Evolutionary conservation across 2,797 vertebrate species (phyloP), one percentile per base, ranked within the genome.

Genomic region (Leptatherina wallacei): DNA sequence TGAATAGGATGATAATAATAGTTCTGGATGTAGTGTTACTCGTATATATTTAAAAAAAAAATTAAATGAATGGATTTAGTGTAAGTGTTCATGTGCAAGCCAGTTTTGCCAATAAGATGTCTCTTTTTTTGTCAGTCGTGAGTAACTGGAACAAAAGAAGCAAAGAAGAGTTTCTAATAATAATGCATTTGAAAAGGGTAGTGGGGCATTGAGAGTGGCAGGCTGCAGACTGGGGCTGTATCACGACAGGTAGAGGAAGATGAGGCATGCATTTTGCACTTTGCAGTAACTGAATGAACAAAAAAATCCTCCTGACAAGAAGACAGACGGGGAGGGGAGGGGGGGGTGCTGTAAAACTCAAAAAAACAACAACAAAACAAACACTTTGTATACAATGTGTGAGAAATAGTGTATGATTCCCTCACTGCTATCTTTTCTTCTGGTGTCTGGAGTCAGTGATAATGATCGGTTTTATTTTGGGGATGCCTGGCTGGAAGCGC

Each of bases 391-490:
- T 78, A 83, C 76, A 77, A 27, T 64, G 71, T 75, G 49, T 49
- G 66, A 77, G 61, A 36, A 78, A 65, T 9, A 73, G 36, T 40
- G 12, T 60, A 27, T n/a, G 54, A 77, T 80, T 74, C 65, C 62
- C 42, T 69, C 33, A 30, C 55, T 58, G 65, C 75, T 61, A 32
- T 85, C 76, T 77, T 69, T 30, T 73, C 13, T 77, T 75, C 16
- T 71, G 77, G 62, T 84, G 64, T 73, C 82, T 75, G 79, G 61
- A 84, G 83, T 82, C 74, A 27, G 68, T 70, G 84, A 81, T 92
- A 90, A 92, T 92, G 88, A 89, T 90, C 64, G 58, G 84, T 88
- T 92, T 90, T 91, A 91, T 91, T 93, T 92, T 81, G 83, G 87
- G 84, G 71, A 61, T 71, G 77, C 77, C 76, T 79, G 82, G 68